Conservation (phyloP, 2,797 vertebrate species). For the Varecia variegata region DNA sequence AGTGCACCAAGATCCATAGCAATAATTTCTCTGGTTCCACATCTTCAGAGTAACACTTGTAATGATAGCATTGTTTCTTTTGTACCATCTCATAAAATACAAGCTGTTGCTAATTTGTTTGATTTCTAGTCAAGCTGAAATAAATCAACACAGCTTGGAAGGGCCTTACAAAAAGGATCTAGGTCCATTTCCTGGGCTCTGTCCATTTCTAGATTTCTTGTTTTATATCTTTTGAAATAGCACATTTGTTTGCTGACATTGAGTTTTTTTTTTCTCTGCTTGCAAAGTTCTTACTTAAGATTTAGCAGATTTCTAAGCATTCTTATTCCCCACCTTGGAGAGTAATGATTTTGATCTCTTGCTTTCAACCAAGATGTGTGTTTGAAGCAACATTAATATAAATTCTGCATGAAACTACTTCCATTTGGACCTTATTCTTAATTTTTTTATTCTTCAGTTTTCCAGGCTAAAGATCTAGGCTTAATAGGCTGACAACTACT, state of each 20-base stretch:
- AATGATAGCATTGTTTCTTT: constrained; percentile 67
- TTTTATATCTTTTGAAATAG: constrained; percentile 65
- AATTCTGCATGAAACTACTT: background rate
- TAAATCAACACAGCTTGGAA: constrained; percentile 60
- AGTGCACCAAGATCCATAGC: constrained; percentile 27
- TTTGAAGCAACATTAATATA: constrained; percentile 37
- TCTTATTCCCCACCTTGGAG: background rate
- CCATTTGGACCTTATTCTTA: background rate
- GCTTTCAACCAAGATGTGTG: background rate
- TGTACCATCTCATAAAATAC: constrained; percentile 64
- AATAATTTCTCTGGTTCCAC: constrained; percentile 63
- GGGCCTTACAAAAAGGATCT: constrained; percentile 18
- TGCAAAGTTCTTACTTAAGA: constrained; percentile 7
- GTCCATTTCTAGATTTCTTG: constrained; percentile 45
- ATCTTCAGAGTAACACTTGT: constrained; percentile 67
- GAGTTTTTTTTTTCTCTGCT: constrained; percentile 39
- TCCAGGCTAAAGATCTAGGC: background rate
- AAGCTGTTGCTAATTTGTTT: constrained; percentile 77
- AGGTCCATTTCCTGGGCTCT: constrained; percentile 51
- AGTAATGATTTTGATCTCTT: constrained; percentile 38
- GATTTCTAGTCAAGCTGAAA: constrained; percentile 69
- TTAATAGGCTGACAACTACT: background rate
- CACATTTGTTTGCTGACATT: constrained; percentile 35
- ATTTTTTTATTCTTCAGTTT: constrained; percentile 46
- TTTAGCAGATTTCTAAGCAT: background rate